Conservation (phyloP, 2,113 vertebrate species). For the Bambusicola thoracicus region DNA sequence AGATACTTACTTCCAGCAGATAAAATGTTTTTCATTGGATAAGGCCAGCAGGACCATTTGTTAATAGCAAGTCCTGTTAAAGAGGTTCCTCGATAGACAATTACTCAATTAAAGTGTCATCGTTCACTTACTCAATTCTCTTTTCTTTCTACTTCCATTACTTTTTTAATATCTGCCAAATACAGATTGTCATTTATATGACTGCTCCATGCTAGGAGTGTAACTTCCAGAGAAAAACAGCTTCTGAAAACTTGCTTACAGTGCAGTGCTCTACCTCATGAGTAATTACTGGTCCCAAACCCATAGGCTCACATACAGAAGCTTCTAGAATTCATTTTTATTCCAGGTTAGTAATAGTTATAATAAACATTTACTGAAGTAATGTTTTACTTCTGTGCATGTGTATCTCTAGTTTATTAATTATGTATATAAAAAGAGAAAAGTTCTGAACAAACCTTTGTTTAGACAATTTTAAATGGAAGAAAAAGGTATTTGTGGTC, state of each 20-base stretch:
- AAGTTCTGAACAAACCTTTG: neutral
- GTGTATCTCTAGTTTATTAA: neutral
- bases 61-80: neutral
- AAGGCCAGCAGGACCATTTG: neutral
- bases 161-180: neutral
- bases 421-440: neutral
- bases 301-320: neutral
- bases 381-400: neutral
- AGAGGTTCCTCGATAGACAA: neutral
- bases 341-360: neutral
- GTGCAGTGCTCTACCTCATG: neutral
- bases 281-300: neutral
- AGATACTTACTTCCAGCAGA: neutral
- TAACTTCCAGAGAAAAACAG: neutral
- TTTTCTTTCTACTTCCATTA: neutral
- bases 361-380: neutral
- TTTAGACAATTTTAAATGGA: neutral
- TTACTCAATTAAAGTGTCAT: neutral
- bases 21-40: neutral
- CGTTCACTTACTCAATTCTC: neutral
- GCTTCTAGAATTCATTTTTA: neutral
- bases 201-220: neutral
- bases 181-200: neutral
- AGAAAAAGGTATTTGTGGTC: neutral
- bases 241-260: neutral